These are phyloP conservation scores for Onychomys torridus DNA, from an alignment of 2,797 vertebrate genomes.

Conservation along the genomic window DNA sequence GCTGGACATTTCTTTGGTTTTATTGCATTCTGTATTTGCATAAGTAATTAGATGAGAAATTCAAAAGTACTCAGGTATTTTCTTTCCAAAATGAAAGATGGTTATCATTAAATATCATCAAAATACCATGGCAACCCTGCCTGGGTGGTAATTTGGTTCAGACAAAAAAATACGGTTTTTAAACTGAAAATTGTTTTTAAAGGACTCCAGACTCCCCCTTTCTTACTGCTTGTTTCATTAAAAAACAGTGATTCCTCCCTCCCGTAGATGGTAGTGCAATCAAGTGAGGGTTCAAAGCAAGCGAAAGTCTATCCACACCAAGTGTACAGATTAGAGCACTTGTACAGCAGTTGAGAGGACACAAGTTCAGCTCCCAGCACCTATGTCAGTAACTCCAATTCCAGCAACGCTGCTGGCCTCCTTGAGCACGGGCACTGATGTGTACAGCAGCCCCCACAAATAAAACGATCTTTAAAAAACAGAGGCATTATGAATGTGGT, in stretches of 20 bases:
- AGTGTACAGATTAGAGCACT: background rate
- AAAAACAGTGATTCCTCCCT: background rate
- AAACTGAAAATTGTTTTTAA: constrained; percentile 27
- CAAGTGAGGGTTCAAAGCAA: constrained; percentile 20
- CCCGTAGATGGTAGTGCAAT: background rate
- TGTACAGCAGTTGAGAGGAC: too few species aligned
- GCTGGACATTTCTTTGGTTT: constrained; percentile 18
- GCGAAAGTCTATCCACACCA: background rate
- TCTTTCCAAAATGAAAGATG: constrained; percentile 36
- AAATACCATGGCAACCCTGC: background rate
- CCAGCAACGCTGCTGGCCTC: too few species aligned
- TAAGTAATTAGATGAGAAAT: constrained; percentile 12
- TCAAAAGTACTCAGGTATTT: background rate
- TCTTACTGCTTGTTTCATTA: background rate
- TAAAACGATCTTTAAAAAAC: background rate
- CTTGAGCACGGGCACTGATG: background rate
- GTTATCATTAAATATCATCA: constrained; percentile 8
- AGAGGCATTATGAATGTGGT: constrained; percentile 43
- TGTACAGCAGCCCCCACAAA: background rate
- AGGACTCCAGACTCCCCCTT: background rate
- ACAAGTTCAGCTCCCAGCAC: background rate
- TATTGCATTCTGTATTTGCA: background rate
- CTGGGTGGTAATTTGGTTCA: constrained; percentile 32
- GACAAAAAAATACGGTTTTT: constrained; percentile 9
- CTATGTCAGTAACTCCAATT: background rate